Evolutionary conservation across 2,888 invertebrate species (phyloP).

Genomic region (Aproaerema taeniolella): DNA sequence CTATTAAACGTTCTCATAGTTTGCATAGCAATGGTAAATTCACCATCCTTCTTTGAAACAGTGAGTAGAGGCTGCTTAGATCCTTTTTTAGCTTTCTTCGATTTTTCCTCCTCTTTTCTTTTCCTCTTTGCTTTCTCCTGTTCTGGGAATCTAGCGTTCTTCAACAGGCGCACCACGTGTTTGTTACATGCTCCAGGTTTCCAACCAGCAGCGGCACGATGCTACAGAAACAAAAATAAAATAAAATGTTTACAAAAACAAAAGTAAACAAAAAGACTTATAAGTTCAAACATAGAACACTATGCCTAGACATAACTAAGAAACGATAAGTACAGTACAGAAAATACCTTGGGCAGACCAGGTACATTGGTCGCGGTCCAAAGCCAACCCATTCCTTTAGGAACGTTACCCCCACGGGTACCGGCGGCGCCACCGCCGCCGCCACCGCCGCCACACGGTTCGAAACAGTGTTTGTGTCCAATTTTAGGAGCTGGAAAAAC

Average conservation of each 20-base stretch:
- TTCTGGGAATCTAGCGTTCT: conserved; percentile 54
- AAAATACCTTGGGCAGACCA: no score
- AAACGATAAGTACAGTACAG: background rate
- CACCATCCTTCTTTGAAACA: conserved; percentile 61
- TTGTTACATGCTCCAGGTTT: conserved; percentile 65
- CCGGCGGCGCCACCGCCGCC: no score
- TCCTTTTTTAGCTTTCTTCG: conserved; percentile 46
- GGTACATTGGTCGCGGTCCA: conserved; percentile 63
- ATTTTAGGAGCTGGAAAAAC: conserved; percentile 55
- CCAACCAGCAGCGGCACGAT: no score
- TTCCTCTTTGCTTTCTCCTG: conserved; percentile 49
- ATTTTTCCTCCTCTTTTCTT: conserved; percentile 36
- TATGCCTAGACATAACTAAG: no score
- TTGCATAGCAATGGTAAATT: conserved; percentile 64
- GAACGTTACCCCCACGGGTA: conserved; percentile 48
- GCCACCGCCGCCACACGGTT: conserved; percentile 51
- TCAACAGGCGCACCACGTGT: conserved; percentile 53
- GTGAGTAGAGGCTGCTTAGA: conserved; percentile 55
- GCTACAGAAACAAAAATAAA: conserved; percentile 48
- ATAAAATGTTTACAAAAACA: conserved; percentile 23
- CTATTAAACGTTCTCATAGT: conserved; percentile 56
- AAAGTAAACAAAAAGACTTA: conserved; percentile 18
- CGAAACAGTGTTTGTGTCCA: conserved; percentile 56
- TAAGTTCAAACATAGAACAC: no score
- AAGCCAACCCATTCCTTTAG: conserved; percentile 70